Base-by-base conservation (phyloP, 2,797 vertebrate species). In the Peromyscus eremicus region DNA sequence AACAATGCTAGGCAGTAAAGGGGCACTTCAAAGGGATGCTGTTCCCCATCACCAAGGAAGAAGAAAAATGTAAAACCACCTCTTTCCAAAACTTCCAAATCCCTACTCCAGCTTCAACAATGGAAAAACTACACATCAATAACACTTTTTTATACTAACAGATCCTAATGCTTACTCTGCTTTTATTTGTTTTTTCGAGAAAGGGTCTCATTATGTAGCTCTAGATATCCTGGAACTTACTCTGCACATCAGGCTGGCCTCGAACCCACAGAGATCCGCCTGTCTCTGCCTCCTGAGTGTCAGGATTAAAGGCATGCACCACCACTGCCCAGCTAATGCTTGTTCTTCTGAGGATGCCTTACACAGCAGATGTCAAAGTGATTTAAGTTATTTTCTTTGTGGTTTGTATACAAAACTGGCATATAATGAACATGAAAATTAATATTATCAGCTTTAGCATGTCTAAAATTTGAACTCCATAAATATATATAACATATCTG, bases 351-450 rank as follows among this genome's bases (percentile, higher is more conserved):
- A 60, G 55, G 73, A 55, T 64, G 32, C 14, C 16, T 82, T 92
- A 64, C 5, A 83, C 0, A 43, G 37, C 32, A 89, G 25, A 96
- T 60, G 43, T 80, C 40, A 93, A 87, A 43, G 16, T 70, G 17
- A 76, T 27, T 52, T n/a, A 55, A 40, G 25, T 60, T 19, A 27
- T 80, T 94, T 96, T 91, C 95, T 76, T 88, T 92, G 68, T 73
- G 13, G 76, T 27, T 46, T 96, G 37, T 80, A 49, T 57, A 91
- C 21, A 87, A 60, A 89, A 34, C 14, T 64, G 49, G 4, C 12
- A 88, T 4, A 14, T 27, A 80, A 16, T 43, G 64, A 91, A 76
- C 34, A 29, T 14, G 62, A 83, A 94, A 79, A 32, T 46, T 40
- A 81, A 37, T 25, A 57, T n/a, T n/a, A 73, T 80, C 60, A 49